Percentiles rank a stretch among this genome's conserved stretches.
Conservation (phyloP, 1,140 invertebrate species). For the Ceratina australensis region DNA sequence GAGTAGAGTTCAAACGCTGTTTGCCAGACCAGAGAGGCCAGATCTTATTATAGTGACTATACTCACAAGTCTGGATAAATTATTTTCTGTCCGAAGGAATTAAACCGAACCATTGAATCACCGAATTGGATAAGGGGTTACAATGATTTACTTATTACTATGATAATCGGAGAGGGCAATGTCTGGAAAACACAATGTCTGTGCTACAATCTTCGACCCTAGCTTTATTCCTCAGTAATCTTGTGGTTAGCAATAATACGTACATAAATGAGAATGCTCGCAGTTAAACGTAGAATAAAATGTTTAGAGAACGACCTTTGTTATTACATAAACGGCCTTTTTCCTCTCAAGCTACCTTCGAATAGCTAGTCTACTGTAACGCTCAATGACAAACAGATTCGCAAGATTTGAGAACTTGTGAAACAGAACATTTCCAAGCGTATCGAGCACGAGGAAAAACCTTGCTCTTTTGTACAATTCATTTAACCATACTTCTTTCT, state of each 20-base stretch:
- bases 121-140: too few relatives aligned
- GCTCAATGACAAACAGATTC: neutral
- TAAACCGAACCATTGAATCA: too few relatives aligned
- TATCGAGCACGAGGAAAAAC: neutral
- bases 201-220: neutral
- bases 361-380: neutral
- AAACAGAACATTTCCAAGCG: neutral
- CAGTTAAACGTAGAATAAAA: neutral
- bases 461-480: neutral
- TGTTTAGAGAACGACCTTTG: neutral
- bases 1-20: too few relatives aligned
- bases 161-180: neutral
- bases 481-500: neutral
- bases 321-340: neutral
- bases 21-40: too few relatives aligned
- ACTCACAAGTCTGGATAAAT: too few relatives aligned
- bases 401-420: neutral
- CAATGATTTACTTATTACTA: neutral
- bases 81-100: too few relatives aligned
- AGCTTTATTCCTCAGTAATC: neutral
- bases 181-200: neutral
- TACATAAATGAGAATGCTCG: too few relatives aligned
- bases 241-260: too few relatives aligned
- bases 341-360: neutral
- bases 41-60: too few relatives aligned